Evolutionary conservation across 2,888 invertebrate species (phyloP).

Genomic region (Geophilus truncorum): DNA sequence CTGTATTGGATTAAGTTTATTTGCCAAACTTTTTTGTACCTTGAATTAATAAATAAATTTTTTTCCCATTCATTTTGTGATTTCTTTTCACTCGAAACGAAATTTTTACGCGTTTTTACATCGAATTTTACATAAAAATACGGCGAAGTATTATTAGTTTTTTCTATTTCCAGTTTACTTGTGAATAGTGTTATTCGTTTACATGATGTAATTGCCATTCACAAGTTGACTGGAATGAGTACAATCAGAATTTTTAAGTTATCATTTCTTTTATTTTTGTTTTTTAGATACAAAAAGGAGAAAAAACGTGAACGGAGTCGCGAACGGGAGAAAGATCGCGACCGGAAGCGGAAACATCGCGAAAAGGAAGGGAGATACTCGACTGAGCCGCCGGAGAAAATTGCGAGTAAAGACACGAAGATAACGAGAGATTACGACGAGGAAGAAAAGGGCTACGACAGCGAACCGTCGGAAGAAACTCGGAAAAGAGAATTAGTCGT

Average conservation of each 20-base stretch:
- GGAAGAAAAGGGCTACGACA: conserved; percentile 54
- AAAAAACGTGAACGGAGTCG: conserved; percentile 35
- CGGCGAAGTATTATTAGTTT: no score
- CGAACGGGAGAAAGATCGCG: conserved; percentile 37
- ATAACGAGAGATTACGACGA: conserved; percentile 55
- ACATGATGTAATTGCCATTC: no score
- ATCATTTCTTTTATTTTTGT: background rate
- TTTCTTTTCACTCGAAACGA: background rate
- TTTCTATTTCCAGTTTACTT: no score
- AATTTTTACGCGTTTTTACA: no score
- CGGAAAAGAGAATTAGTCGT: background rate
- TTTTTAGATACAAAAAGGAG: conserved; percentile 34
- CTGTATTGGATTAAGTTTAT: background rate
- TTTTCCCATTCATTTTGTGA: background rate
- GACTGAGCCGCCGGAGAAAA: no score
- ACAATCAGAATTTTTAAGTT: no score
- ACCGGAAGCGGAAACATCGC: conserved; percentile 37
- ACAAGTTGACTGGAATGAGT: no score
- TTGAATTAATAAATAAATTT: background rate
- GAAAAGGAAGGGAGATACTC: conserved; percentile 40
- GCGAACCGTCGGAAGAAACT: conserved; percentile 41
- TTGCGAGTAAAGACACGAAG: conserved; percentile 45
- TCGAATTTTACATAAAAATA: no score
- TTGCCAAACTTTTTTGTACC: background rate
- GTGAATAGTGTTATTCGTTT: no score